These are phyloP conservation scores for Fabriciana adippe DNA, from an alignment of 2,888 invertebrate species.

Conservation along the genomic window DNA sequence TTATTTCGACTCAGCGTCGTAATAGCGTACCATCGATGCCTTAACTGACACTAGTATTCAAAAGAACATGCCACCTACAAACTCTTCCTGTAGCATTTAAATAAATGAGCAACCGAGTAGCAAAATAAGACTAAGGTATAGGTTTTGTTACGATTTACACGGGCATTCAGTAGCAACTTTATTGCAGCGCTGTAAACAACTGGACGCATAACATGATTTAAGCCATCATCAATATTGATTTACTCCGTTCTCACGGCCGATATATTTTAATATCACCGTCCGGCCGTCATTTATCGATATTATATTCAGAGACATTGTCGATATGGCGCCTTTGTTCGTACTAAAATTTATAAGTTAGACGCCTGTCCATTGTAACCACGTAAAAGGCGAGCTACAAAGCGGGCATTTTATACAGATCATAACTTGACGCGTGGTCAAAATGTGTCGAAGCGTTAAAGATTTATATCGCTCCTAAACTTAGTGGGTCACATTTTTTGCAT, in stretches of 20 bases:
- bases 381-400: conserved; percentile 63
- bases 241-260: conserved; percentile 65
- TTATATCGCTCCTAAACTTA: conserved; percentile 62
- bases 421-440: conserved; percentile 78
- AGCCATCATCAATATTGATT: conserved; percentile 71
- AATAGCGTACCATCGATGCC: conserved; percentile 28
- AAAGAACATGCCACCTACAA: conserved; percentile 29
- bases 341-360: conserved; percentile 80
- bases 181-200: conserved; percentile 37
- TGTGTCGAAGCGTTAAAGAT: conserved; percentile 78
- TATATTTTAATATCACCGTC: conserved; percentile 74
- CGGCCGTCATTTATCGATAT: conserved; percentile 65
- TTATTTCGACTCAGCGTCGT: conserved; percentile 48
- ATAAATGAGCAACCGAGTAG: conserved; percentile 4
- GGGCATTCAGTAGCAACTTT: conserved; percentile 52
- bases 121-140: conserved; percentile 19
- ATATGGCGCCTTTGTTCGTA: conserved; percentile 78
- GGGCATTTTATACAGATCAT: conserved; percentile 73
- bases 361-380: conserved; percentile 66
- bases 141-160: conserved; percentile 37
- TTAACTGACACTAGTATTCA: conserved; percentile 28
- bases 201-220: conserved; percentile 55
- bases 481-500: conserved; percentile 50
- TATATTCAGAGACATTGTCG: conserved; percentile 73
- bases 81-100: conserved; percentile 23